Percentiles rank a stretch among this genome's conserved stretches.
phyloP scores from a whole-genome alignment of 2,113 vertebrate genomes.

The Thamnaconus septentrionalis region DNA sequence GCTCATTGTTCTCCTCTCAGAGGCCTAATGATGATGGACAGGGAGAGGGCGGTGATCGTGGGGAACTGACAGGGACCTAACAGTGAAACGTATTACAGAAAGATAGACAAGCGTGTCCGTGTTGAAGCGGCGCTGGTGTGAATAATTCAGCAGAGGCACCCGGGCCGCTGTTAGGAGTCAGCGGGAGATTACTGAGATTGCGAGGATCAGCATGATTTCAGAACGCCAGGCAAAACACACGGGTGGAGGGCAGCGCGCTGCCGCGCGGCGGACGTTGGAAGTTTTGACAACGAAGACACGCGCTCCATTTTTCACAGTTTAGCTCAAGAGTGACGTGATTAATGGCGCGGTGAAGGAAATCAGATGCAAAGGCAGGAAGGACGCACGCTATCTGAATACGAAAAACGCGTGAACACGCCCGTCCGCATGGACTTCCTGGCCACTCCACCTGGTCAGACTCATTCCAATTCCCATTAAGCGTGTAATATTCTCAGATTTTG shows the following conservation, averaged over 20 bases:
- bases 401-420: too few relatives aligned
- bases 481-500: too few relatives aligned
- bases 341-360: too few relatives aligned
- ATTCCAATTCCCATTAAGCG: too few relatives aligned
- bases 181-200: conserved; percentile 33
- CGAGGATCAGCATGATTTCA: conserved; percentile 43
- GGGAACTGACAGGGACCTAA: not conserved
- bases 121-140: conserved; percentile 28
- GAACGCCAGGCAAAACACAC: conserved; percentile 21
- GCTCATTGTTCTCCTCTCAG: conserved; percentile 19
- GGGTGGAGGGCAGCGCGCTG: conserved; percentile 12
- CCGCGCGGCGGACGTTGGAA: not conserved
- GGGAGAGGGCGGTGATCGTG: conserved; percentile 4
- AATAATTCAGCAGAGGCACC: conserved; percentile 61
- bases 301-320: not conserved
- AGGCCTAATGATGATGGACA: conserved; percentile 60
- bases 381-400: too few relatives aligned
- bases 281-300: conserved; percentile 5
- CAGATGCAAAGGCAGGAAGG: too few relatives aligned
- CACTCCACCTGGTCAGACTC: too few relatives aligned
- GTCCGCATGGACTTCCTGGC: too few relatives aligned
- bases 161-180: conserved; percentile 8
- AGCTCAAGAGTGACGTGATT: too few relatives aligned
- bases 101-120: conserved; percentile 46
- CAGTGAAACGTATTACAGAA: conserved; percentile 6